Conservation (phyloP, 2,797 vertebrate species). For the Vireo griseus region DNA sequence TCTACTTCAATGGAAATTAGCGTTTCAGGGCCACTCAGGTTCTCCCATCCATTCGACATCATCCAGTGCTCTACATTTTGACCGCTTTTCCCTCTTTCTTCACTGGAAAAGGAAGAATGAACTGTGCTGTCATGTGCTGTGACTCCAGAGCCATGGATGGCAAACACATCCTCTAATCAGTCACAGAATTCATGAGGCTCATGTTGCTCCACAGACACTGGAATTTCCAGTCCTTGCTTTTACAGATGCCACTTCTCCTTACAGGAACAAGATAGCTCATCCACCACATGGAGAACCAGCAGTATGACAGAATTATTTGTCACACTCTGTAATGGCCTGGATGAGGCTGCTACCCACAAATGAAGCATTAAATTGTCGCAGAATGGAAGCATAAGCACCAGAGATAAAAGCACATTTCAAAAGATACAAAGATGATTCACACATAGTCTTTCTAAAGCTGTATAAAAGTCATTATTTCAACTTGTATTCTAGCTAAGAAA, state of each 20-base stretch:
- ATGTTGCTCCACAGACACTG: background rate
- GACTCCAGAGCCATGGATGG: background rate
- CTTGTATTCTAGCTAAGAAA: background rate
- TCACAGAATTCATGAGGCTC: slow-evolving; percentile 18
- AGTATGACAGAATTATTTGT: slow-evolving; percentile 23
- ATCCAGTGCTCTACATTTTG: background rate
- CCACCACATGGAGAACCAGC: background rate
- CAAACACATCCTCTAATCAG: background rate
- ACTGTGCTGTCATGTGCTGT: background rate
- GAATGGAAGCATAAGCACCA: slow-evolving; percentile 8
- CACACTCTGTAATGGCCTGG: background rate
- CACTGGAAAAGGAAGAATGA: background rate
- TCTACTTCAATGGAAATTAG: background rate
- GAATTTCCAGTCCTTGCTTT: slow-evolving; percentile 25
- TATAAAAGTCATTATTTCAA: background rate
- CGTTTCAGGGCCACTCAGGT: background rate
- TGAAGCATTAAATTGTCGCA: slow-evolving; percentile 18
- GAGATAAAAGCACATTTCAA: slow-evolving; percentile 7
- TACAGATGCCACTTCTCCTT: background rate
- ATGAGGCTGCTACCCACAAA: slow-evolving; percentile 27
- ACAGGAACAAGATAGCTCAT: background rate
- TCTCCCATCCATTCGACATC: background rate
- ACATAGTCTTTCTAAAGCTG: background rate
- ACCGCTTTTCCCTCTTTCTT: background rate
- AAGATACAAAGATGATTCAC: slow-evolving; percentile 32